These are phyloP conservation scores for Microctenopoma steveboyesi DNA, from an alignment of 2,797 vertebrate genomes.

Conservation along the genomic window DNA sequence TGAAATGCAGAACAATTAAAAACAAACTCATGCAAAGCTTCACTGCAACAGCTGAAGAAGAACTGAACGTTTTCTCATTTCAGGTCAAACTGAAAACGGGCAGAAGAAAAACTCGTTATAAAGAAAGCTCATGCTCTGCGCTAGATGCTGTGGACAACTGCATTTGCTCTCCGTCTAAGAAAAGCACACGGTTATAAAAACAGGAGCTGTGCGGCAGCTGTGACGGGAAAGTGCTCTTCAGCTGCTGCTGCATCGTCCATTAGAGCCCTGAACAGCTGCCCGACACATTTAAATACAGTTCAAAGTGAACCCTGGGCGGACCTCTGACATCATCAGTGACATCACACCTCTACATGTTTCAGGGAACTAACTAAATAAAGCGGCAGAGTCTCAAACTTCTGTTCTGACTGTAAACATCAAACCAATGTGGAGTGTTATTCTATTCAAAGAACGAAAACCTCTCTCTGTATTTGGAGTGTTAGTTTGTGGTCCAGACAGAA, in stretches of 20 bases:
- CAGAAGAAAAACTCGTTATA: not conserved
- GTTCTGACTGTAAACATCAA: too few species aligned
- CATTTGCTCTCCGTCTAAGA: not conserved
- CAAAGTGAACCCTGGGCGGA: slow-evolving; percentile 18
- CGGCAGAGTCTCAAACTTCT: not conserved
- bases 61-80: not conserved
- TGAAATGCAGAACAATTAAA: slow-evolving; percentile 39
- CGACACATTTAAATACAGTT: slow-evolving; percentile 9
- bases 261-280: not conserved
- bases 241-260: not conserved
- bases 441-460: too few species aligned
- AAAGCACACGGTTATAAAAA: slow-evolving; percentile 1
- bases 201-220: not conserved
- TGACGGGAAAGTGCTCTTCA: not conserved
- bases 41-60: slow-evolving; percentile 51
- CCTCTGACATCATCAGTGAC: slow-evolving; percentile 33
- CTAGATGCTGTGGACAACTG: not conserved
- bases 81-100: slow-evolving; percentile 1
- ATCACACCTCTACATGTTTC: not conserved
- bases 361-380: not conserved
- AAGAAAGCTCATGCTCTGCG: slow-evolving; percentile 26
- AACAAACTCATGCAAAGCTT: slow-evolving; percentile 70
- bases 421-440: too few species aligned
- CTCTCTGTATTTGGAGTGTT: too few species aligned
- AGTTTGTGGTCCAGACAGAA: too few species aligned